Base-by-base conservation (phyloP, 2,888 invertebrate species). In the Drepana falcataria region DNA sequence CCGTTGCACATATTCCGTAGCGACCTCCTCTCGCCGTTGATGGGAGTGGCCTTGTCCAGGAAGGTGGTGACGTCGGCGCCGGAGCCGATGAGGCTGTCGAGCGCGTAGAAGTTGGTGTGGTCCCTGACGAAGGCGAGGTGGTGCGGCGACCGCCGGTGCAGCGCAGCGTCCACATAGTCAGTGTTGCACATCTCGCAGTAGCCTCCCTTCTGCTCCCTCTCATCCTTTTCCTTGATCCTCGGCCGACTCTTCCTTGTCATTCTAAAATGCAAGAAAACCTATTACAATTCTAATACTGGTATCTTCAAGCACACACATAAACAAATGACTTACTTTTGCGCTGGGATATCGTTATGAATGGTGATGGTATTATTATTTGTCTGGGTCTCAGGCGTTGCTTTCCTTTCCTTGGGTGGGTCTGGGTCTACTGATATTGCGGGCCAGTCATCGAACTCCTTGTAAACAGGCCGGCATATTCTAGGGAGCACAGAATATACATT, bases 151-250 rank as follows among this genome's bases (percentile, higher is more conserved):
- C 94, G 93, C 34, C 95, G 87, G 74, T 96, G 96, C 60, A 94
- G 92, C 21, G 93, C 92, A 9, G 95, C 88, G 72, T 94, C 94
- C 57, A 92, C 92, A 81, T 95, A 96, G 69, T 95, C 95, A 52
- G 93, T 86, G 75, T 94, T 95, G 81, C 96, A 96, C 81, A 96
- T 94, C 85, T 96, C 95, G 87, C 96, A 96, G 75, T 95, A 96
- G 33, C 96, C 96, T 48, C 92, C 92, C 56, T 84, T 85, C 47
- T 71, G 71, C 59, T 87, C 89, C 59, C 83, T 84, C 54, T 87
- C 87, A 55, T 87, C 85, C 52, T 78, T 83, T 55, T 91, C 91
- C 59, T 89, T 90, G 53, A 87, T 81, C 51, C 89, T 81, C 4
- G 87, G 88, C 9, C 89, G 81, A 68, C 85, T 87, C 70, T 91